These are phyloP conservation scores for Pristionchus maxplancki DNA, from an alignment of 2,888 invertebrate species.

Conservation along the genomic window DNA sequence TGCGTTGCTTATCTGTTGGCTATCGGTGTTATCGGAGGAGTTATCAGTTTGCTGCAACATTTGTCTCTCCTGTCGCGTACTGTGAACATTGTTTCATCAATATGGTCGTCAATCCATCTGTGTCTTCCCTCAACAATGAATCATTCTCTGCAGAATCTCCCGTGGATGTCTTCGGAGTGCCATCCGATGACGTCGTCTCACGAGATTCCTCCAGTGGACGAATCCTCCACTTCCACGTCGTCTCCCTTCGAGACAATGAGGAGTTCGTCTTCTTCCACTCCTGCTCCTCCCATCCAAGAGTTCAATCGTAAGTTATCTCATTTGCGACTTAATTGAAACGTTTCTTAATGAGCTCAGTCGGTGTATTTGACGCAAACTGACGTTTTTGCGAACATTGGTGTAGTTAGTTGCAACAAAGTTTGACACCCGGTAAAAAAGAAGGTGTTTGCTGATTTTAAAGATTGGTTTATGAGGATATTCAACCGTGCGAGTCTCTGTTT, in stretches of 20 bases:
- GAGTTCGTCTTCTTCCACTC: constrained; percentile 3
- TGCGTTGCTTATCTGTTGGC: neutral
- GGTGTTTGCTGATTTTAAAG: neutral
- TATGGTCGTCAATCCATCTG: neutral
- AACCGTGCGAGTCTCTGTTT: neutral
- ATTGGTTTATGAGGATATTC: neutral
- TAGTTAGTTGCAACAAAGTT: too few species aligned
- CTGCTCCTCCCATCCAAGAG: constrained; percentile 13
- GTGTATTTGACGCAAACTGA: too few species aligned
- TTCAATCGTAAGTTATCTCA: neutral
- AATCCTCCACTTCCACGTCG: neutral
- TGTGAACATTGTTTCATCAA: neutral
- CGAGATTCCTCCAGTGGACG: neutral
- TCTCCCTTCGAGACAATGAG: constrained; percentile 25
- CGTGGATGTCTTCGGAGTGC: constrained; percentile 4
- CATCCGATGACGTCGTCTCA: constrained; percentile 27
- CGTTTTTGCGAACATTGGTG: too few species aligned
- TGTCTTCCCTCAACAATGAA: neutral
- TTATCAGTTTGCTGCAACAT: neutral
- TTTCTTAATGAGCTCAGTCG: neutral
- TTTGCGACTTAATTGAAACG: neutral
- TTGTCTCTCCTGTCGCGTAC: neutral
- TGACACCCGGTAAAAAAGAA: neutral
- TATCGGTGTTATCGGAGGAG: neutral
- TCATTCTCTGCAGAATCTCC: neutral